Evolutionary conservation across 2,113 vertebrate genomes (phyloP), one percentile per base, ranked within the genome.

Genomic region (Arenaria interpres): DNA sequence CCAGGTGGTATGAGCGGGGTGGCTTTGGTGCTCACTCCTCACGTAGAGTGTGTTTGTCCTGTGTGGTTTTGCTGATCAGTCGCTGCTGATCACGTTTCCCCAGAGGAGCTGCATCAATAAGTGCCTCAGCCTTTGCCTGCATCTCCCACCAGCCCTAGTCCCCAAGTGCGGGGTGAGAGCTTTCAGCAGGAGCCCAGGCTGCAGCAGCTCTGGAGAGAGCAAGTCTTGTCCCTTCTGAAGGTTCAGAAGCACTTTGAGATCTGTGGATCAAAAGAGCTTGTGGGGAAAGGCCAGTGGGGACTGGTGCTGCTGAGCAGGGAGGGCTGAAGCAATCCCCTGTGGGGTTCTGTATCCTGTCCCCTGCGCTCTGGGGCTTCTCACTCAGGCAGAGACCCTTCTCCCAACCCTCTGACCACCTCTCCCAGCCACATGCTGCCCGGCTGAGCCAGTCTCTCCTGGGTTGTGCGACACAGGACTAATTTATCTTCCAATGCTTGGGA

Each of bases 331-430:
- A 19, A 0, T 45, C n/a, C 7, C 43, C 28, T 43, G 30, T 22
- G 14, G 37, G 3, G n/a, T 71, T 32, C 8, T 0, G 4, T 15
- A 20, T 39, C 54, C 16, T 67, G 62, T 71, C n/a, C 19, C 60
- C 37, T 62, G 74, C 2, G 0, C 37, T 85, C 14, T 46, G 39
- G 6, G 24, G 30, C 28, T 57, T 45, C 62, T 17, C 4, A 9
- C 10, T 57, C 16, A 4, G 33, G 25, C 64, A 66, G 51, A 64
- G 51, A 2, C 9, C 27, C 66, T 33, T 82, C 39, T 77, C 13
- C 24, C 0, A 0, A 3, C 51, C 53, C 30, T 43, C 57, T 28
- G 53, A 62, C 25, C 3, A 51, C 48, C 11, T 48, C 48, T 48
- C 48, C 48, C 48, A 12, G 11, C 0, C 2, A 7, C 7, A 20